Evolutionary conservation across 64 coral and sea anemone genomes (phyloP), one percentile per base, ranked within the genome.

Genomic region (Actinia tenebrosa): DNA sequence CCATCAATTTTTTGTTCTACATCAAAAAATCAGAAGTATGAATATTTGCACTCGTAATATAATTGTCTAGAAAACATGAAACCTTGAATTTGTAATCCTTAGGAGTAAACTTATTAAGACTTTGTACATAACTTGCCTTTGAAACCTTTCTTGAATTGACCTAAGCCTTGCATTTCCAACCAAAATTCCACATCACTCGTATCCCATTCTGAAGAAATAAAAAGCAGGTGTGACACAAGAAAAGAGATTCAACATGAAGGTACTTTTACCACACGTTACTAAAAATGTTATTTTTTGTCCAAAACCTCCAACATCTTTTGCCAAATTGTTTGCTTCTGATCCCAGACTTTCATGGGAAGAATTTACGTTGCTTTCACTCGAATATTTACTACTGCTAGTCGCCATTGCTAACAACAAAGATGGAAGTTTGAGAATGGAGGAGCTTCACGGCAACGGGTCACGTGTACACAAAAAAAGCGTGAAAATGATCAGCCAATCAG

Each of bases 1-100:
- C 64, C 85, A 87, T 87, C 85, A 69, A 87, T 87, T 87, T 87
- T 87, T 62, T 85, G 83, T 23, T 85, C 83, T 64, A 64, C 15
- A 64, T 6, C 61, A 64, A 64, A 64, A 64, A 64, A 19, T 20
- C 16, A 20, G 20, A 37, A 22, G 61, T 64, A 64, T 64, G 61
- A 64, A 37, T 37, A 37, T 37, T 37, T 37, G 30, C 30, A 37
- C 30, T 37, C 0, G 30, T 37, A 37, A 37, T 37, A 1, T 37
- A 37, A 37, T 37, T 37, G 30, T 37, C 30, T 37, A 37, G 30
- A 37, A 37, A 37, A 37, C 30, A 37, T 37, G 30, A 64, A 85
- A 85, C 59, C 64, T 85, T 85, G 43, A 85, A 85, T 85, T 85
- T 85, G 30, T 63, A 37, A 85, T 85, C 42, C 61, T 43, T 85